These are phyloP conservation scores for Ammodytes marinus DNA, from an alignment of 2,113 vertebrate genomes.

Conservation along the genomic window DNA sequence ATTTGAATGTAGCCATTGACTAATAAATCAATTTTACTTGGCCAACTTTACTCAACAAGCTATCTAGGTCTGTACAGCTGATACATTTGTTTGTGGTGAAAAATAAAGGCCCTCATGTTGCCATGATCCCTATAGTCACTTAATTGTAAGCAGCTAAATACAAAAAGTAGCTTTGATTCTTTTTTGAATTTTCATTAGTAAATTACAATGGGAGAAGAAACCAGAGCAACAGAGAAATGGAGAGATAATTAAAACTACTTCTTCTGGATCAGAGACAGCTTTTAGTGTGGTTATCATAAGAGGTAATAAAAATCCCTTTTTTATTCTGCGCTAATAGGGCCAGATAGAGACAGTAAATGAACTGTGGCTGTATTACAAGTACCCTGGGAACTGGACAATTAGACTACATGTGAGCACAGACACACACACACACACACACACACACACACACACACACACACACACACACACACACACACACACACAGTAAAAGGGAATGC, in stretches of 20 bases:
- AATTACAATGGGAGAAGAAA: constrained; percentile 4
- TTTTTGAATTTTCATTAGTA: background rate
- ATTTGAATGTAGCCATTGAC: too few relatives aligned
- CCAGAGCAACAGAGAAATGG: background rate
- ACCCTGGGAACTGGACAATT: constrained; percentile 70
- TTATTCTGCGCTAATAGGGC: constrained; percentile 56
- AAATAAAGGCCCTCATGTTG: too few relatives aligned
- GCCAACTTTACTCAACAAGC: too few relatives aligned
- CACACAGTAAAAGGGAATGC: constrained; percentile 13
- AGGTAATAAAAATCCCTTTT: constrained; percentile 46
- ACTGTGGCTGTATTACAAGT: constrained; percentile 71
- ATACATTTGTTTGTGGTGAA: too few relatives aligned
- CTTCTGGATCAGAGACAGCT: constrained; percentile 38
- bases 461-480: constrained; percentile 32
- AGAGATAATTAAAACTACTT: constrained; percentile 48
- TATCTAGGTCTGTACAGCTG: too few relatives aligned
- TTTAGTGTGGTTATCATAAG: constrained; percentile 53
- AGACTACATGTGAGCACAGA: constrained; percentile 21
- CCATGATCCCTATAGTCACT: too few relatives aligned
- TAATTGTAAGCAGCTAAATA: background rate
- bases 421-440: constrained; percentile 22
- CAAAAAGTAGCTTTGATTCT: background rate
- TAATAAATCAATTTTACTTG: too few relatives aligned
- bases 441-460: constrained; percentile 10
- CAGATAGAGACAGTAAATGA: constrained; percentile 67